phyloP scores from a whole-genome alignment of 2,797 vertebrate species.

The Gallinago stenura region DNA sequence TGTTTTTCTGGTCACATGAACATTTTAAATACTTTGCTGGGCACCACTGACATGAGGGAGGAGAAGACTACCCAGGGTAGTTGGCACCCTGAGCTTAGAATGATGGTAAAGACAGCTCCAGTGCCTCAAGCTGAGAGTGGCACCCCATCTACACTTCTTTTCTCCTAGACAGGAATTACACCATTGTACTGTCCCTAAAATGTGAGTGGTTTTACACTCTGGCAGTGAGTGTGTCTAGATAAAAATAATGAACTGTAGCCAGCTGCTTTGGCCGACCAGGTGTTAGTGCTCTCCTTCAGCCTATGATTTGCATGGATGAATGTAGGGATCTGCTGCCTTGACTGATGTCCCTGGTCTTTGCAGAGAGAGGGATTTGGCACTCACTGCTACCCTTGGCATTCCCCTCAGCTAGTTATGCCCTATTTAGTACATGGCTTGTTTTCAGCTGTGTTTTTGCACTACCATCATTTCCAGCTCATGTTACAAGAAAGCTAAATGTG shows the following conservation, averaged over 20 bases:
- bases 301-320: background rate
- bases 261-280: background rate
- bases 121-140: background rate
- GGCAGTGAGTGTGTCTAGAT: background rate
- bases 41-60: background rate
- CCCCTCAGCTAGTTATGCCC: background rate
- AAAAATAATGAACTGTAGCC: background rate
- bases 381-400: accelerated
- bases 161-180: background rate
- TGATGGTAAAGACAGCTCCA: background rate
- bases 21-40: background rate
- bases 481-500: background rate
- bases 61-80: background rate
- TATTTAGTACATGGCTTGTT: background rate
- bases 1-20: background rate
- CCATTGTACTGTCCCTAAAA: background rate
- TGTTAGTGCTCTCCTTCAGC: background rate
- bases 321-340: background rate
- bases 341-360: background rate
- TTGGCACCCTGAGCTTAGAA: background rate
- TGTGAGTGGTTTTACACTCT: background rate
- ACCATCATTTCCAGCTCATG: background rate
- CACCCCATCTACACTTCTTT: background rate
- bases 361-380: background rate
- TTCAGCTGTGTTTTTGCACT: background rate